Evolutionary conservation across 2,888 invertebrate species (phyloP).

Genomic region (Lasioglossum figueresi): DNA sequence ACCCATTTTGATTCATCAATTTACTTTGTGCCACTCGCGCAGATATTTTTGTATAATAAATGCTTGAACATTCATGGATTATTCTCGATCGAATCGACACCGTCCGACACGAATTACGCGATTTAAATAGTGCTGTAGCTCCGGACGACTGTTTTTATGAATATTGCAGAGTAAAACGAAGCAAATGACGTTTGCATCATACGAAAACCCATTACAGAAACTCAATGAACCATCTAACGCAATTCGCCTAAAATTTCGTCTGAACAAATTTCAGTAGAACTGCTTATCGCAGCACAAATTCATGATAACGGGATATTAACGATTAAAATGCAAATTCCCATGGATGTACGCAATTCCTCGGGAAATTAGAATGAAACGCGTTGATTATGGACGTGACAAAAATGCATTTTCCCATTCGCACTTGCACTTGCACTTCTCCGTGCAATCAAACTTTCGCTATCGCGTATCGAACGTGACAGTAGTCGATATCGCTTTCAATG

Average conservation of each 20-base stretch:
- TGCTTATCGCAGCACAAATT: constrained; percentile 50
- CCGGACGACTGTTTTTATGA: constrained; percentile 24
- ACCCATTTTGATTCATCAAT: neutral
- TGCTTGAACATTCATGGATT: neutral
- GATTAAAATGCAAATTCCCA: constrained; percentile 56
- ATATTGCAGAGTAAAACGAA: neutral
- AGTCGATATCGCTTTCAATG: neutral
- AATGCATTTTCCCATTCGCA: constrained; percentile 25
- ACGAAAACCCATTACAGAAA: constrained; percentile 45
- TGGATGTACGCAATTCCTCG: constrained; percentile 38
- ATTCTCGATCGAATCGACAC: neutral
- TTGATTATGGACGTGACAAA: constrained; percentile 48
- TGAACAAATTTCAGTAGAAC: constrained; percentile 48
- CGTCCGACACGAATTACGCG: neutral
- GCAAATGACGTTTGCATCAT: constrained; percentile 30
- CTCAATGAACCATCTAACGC: constrained; percentile 52
- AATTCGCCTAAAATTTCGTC: constrained; percentile 48
- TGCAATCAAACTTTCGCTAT: neutral
- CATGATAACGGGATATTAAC: constrained; percentile 58
- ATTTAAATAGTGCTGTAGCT: constrained; percentile 1
- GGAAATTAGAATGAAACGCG: constrained; percentile 49
- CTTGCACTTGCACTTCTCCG: constrained; percentile 10
- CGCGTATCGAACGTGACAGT: neutral
- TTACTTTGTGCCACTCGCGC: neutral
- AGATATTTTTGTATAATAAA: neutral